phyloP scores from a whole-genome alignment of 2,113 vertebrate species.

The Vidua chalybeata region DNA sequence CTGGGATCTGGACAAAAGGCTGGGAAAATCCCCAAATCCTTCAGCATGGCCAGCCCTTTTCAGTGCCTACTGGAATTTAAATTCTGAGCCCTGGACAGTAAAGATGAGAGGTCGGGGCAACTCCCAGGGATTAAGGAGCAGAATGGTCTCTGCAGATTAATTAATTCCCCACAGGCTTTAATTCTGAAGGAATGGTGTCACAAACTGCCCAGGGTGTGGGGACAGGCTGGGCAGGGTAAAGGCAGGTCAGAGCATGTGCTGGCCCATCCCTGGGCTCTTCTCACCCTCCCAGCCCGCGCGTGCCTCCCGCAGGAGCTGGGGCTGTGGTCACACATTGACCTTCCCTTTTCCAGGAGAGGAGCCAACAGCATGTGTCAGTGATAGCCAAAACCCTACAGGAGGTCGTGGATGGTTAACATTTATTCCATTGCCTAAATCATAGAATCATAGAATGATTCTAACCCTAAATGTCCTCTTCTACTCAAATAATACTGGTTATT shows the following conservation, averaged over 20 bases:
- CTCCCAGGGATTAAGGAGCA: background rate
- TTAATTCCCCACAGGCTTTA: background rate
- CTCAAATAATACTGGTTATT: background rate
- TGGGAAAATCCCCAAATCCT: background rate
- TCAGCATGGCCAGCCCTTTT: background rate
- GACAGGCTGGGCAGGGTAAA: background rate
- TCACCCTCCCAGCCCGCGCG: background rate
- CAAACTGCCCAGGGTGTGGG: background rate
- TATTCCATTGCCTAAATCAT: conserved; percentile 36
- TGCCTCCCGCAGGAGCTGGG: background rate
- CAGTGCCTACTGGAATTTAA: background rate
- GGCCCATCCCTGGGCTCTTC: conserved; percentile 16
- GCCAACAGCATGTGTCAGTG: background rate
- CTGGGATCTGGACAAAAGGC: background rate
- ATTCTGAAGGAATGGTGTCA: background rate
- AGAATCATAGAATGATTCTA: background rate
- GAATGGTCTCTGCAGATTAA: background rate
- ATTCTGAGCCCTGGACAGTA: background rate
- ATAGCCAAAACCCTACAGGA: conserved; percentile 18
- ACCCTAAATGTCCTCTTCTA: background rate
- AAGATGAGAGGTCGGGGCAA: background rate
- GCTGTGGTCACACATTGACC: background rate
- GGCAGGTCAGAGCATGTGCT: background rate
- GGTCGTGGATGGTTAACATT: background rate
- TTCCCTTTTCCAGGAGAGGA: conserved; percentile 45